These are phyloP conservation scores for Acipenser ruthenus DNA, from an alignment of 2,797 vertebrate genomes.

Conservation along the genomic window DNA sequence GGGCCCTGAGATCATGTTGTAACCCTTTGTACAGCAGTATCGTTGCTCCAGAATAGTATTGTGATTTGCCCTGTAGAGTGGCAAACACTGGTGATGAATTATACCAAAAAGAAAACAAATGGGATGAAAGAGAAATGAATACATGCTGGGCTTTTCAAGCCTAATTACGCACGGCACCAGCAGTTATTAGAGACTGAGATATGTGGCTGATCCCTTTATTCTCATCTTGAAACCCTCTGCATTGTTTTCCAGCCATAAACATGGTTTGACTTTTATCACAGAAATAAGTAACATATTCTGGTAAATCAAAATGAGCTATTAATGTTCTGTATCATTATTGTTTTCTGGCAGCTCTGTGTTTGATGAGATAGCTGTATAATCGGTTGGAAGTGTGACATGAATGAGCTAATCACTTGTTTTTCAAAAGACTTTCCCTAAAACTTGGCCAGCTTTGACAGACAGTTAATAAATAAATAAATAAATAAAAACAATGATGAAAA, in stretches of 20 bases:
- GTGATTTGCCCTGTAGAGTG: not conserved
- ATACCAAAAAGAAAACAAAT: not conserved
- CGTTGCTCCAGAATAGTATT: too few relatives aligned
- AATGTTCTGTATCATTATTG: conserved; percentile 3
- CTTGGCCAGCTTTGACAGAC: too few relatives aligned
- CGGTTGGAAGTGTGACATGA: conserved; percentile 15
- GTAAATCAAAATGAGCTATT: conserved; percentile 4
- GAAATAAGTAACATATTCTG: not conserved
- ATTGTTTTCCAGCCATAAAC: not conserved
- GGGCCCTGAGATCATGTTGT: too few relatives aligned
- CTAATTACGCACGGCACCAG: conserved; percentile 6
- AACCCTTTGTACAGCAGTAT: too few relatives aligned
- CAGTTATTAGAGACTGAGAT: not conserved
- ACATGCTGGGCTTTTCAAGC: conserved; percentile 3
- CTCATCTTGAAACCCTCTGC: not conserved
- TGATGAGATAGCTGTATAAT: conserved; percentile 12
- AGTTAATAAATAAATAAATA: too few relatives aligned
- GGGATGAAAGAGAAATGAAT: not conserved
- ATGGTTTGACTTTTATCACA: not conserved
- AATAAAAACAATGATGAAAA: too few relatives aligned
- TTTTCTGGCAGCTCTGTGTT: conserved; percentile 4
- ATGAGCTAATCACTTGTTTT: conserved; percentile 21
- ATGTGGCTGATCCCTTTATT: conserved; percentile 2
- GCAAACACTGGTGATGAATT: not conserved
- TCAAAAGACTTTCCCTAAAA: too few relatives aligned